These are phyloP conservation scores for Camelus dromedarius DNA, from an alignment of 2,113 vertebrate species.

Conservation along the genomic window DNA sequence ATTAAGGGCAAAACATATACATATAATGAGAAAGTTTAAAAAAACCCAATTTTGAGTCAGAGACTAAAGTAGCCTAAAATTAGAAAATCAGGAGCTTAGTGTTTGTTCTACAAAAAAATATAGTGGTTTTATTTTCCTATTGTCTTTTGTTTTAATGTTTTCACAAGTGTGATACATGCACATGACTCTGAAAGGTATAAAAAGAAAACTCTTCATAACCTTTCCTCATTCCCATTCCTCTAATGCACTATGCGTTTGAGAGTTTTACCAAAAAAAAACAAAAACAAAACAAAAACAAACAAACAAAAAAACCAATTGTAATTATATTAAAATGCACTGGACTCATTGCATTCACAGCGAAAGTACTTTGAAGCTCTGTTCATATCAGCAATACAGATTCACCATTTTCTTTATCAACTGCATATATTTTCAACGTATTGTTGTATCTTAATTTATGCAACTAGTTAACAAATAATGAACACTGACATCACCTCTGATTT, in stretches of 20 bases:
- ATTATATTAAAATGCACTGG: neutral
- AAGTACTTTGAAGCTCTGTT: neutral
- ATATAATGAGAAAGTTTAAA: neutral
- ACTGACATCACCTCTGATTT: neutral
- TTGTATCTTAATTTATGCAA: neutral
- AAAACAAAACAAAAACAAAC: neutral
- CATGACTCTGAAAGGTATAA: neutral
- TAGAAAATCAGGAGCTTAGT: neutral
- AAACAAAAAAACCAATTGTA: neutral
- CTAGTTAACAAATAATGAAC: neutral
- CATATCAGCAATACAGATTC: neutral
- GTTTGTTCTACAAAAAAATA: neutral
- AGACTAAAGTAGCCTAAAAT: neutral
- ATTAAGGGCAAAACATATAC: neutral
- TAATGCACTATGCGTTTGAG: neutral
- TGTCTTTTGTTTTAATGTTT: neutral
- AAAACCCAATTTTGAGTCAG: neutral
- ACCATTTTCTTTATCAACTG: neutral
- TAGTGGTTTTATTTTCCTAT: neutral
- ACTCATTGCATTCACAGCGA: neutral
- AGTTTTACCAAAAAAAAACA: neutral
- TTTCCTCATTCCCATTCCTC: neutral
- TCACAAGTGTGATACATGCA: neutral
- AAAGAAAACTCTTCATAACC: neutral
- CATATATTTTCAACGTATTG: neutral